Evolutionary conservation across 2,888 invertebrate species (phyloP), one percentile per base, ranked within the genome.

Genomic region (Metellina segmentata): DNA sequence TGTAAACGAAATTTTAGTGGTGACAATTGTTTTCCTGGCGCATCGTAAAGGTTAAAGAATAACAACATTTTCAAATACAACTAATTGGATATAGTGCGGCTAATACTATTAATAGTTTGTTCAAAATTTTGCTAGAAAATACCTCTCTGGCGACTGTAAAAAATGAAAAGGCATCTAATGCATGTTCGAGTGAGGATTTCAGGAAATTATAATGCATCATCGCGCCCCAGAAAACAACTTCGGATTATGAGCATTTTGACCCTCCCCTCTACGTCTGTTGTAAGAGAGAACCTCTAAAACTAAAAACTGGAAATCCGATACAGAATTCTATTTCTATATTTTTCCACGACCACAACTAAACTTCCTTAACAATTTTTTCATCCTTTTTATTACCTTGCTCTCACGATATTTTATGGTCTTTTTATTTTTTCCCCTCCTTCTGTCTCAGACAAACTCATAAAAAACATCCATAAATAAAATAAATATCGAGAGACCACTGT

Each of bases 401-500:
- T 19, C 61, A 72, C 20, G 49, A 71, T 61, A 34, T 83, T 83
- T 72, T 72, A 48, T 61, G 61, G 20, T 69, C 49, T 81, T 48
- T 48, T 81, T 61, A 34, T 34, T 75, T 72, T n/a, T 19, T 11
- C 13, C 2, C 75, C 7, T 48, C 20, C 1, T 83, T 52, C 20
- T 72, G 70, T 74, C 49, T 72, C 52, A 20, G 71, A 71, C 16
- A 79, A 69, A 79, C 53, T 61, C 13, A 6, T 72, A 52, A 72
- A 83, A 81, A 72, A 78, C 82, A 72, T 19, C 69, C 49, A 81
- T 13, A 81, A 70, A 70, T 11, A 81, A 19, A 81, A 81, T 13
- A 81, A 81, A 72, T 74, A 75, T 75, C 48, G 49, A 9, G 71
- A 72, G 81, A 81, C 90, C 90, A 75, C 85, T 90, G 90, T 85